Evolutionary conservation across 2,888 invertebrate genomes (phyloP).

Genomic region (Eupithecia subfuscata): DNA sequence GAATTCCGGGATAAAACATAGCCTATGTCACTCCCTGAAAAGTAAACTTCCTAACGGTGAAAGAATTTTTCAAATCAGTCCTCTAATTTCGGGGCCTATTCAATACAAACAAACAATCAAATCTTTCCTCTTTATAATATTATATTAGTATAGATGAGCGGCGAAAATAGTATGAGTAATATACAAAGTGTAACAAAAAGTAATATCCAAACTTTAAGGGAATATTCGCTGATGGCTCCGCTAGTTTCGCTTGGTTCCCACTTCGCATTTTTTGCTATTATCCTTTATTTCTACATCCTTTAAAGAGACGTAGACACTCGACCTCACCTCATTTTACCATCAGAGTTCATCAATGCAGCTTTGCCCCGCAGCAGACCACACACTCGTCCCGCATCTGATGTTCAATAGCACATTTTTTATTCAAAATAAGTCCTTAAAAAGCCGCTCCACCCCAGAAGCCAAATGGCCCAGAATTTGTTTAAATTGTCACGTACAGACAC

Average conservation of each 20-base stretch:
- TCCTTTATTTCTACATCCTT: not conserved
- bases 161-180: no score
- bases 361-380: slow-evolving; percentile 59
- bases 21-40: no score
- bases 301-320: not conserved
- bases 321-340: not conserved
- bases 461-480: slow-evolving; percentile 84
- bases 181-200: no score
- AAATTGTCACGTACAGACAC: slow-evolving; percentile 84
- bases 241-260: not conserved
- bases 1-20: no score
- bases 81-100: no score
- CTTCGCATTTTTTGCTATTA: not conserved
- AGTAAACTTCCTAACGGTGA: no score
- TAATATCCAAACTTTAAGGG: no score
- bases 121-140: no score
- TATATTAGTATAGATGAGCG: no score
- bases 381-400: slow-evolving; percentile 73
- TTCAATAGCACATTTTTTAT: slow-evolving; percentile 73
- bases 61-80: no score
- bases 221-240: no score
- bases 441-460: slow-evolving; percentile 80
- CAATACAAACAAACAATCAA: no score
- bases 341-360: slow-evolving; percentile 10
- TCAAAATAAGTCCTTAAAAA: slow-evolving; percentile 77